Evolutionary conservation across 2,888 invertebrate genomes (phyloP).

Genomic region (Oligia fasciuncula): DNA sequence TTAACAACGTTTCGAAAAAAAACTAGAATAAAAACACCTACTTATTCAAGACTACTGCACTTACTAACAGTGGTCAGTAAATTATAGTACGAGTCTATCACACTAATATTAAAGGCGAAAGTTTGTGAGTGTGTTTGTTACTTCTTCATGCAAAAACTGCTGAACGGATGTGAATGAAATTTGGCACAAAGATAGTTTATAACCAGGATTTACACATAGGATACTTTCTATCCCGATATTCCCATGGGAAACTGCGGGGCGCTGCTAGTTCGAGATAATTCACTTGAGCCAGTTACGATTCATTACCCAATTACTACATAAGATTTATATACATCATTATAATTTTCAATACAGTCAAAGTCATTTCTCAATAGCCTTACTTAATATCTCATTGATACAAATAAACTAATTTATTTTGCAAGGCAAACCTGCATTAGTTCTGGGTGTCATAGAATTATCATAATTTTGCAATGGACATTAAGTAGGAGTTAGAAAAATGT

Average conservation of each 20-base stretch:
- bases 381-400: conserved; percentile 1
- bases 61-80: background rate
- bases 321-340: background rate
- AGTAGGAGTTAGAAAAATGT: conserved; percentile 36
- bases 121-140: too few relatives aligned
- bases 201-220: too few relatives aligned
- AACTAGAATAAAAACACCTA: background rate
- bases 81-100: conserved; percentile 2
- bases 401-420: conserved; percentile 25
- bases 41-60: background rate
- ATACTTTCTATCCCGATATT: too few relatives aligned
- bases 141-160: too few relatives aligned
- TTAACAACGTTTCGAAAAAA: background rate
- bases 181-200: too few relatives aligned
- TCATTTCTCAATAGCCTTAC: conserved; percentile 3
- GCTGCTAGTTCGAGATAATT: too few relatives aligned
- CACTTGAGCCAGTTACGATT: too few relatives aligned
- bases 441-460: conserved; percentile 24
- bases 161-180: too few relatives aligned
- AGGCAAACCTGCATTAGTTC: background rate
- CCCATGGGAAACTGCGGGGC: too few relatives aligned
- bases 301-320: too few relatives aligned
- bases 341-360: background rate
- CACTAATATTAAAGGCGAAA: too few relatives aligned
- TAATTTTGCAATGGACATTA: conserved; percentile 17